Evolutionary conservation across 1,140 invertebrate genomes (phyloP).

Genomic region (Bombus fervidus): DNA sequence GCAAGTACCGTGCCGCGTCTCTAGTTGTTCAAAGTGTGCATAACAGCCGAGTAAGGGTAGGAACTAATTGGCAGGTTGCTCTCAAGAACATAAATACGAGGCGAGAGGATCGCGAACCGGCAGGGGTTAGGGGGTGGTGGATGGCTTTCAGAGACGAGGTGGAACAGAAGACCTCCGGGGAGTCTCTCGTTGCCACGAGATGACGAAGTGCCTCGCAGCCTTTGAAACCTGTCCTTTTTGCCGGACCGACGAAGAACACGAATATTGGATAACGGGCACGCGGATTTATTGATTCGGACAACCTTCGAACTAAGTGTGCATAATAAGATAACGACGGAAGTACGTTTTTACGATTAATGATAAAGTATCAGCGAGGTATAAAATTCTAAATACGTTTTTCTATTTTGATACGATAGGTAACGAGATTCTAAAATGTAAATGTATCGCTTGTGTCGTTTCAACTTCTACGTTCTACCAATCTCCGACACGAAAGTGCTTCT

Average conservation of each 20-base stretch:
- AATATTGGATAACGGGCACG: conserved; percentile 32
- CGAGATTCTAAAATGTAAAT: no score
- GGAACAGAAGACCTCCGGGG: conserved; percentile 36
- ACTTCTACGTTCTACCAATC: background rate
- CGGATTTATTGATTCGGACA: conserved; percentile 23
- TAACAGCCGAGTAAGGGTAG: conserved; percentile 57
- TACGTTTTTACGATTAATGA: background rate
- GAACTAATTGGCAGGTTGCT: conserved; percentile 69
- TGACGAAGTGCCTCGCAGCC: conserved; percentile 37
- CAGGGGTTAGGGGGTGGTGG: background rate
- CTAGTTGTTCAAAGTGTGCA: conserved; percentile 69
- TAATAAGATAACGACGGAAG: no score
- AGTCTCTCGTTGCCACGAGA: conserved; percentile 24
- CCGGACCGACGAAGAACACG: conserved; percentile 6
- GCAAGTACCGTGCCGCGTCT: conserved; percentile 64
- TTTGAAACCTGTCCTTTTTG: conserved; percentile 47
- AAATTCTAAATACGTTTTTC: no score
- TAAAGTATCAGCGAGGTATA: background rate
- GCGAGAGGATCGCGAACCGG: conserved; percentile 48
- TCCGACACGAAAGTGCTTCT: background rate
- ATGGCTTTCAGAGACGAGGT: conserved; percentile 30
- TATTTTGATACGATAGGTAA: no score
- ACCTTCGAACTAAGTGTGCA: background rate
- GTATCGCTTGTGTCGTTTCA: no score
- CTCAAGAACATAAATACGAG: conserved; percentile 60